A percentile compares a stretch with the other conserved stretches of the same genome.
These are phyloP conservation scores for Drosophila borborema DNA, from an alignment of 2,888 invertebrate species.

Conservation along the genomic window DNA sequence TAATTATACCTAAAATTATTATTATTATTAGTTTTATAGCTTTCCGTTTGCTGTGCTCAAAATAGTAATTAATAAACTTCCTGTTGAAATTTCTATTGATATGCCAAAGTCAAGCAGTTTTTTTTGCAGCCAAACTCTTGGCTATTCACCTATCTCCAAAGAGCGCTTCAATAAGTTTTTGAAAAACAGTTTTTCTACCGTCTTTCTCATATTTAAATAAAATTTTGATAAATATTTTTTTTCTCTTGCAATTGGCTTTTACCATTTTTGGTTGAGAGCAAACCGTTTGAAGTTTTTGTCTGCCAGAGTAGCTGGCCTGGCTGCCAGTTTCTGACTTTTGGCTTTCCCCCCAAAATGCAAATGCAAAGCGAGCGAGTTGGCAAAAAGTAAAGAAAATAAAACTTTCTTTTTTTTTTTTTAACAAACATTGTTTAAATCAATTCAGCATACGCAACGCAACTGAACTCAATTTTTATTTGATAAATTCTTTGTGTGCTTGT, in stretches of 20 bases:
- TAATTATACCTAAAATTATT: neutral
- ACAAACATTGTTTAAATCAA: slow-evolving; percentile 69
- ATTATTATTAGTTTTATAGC: neutral
- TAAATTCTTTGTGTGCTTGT: slow-evolving; percentile 6
- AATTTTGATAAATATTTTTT: slow-evolving; percentile 6
- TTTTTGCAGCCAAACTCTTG: neutral
- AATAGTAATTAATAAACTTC: neutral
- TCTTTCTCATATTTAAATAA: neutral
- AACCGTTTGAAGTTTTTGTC: slow-evolving; percentile 69
- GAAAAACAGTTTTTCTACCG: neutral
- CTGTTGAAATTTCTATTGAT: neutral
- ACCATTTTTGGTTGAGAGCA: slow-evolving; percentile 1
- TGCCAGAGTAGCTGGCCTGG: slow-evolving; percentile 43
- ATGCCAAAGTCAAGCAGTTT: neutral
- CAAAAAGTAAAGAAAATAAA: slow-evolving; percentile 18
- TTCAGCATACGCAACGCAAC: slow-evolving; percentile 47
- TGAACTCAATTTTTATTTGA: slow-evolving; percentile 37
- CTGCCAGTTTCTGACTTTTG: slow-evolving; percentile 16
- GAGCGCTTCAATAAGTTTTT: neutral
- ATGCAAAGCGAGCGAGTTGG: slow-evolving; percentile 34
- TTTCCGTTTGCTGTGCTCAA: neutral
- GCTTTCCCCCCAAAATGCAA: slow-evolving; percentile 49
- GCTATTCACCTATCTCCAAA: neutral
- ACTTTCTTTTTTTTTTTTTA: slow-evolving; percentile 10
- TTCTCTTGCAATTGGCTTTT: slow-evolving; percentile 43